Evolutionary conservation across 92 coral and sea anemone genomes (phyloP).

Genomic region (Heteractis magnifica): DNA sequence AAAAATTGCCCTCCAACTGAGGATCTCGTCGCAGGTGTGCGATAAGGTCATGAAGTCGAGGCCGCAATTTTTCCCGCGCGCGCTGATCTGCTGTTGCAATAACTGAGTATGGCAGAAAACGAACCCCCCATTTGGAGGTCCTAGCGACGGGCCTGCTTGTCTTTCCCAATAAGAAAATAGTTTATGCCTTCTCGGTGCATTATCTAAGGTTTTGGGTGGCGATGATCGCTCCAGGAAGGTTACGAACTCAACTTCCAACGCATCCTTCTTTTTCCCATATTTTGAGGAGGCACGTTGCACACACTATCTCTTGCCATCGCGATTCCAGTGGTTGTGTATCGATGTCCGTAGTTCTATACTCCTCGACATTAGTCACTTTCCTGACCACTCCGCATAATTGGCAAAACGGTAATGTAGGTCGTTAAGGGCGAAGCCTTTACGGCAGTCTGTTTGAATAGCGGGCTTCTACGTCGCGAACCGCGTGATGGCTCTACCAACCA

Average conservation of each 20-base stretch:
- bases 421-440: conserved; percentile 16
- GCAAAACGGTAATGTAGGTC: conserved; percentile 34
- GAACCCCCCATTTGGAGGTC: too few species aligned
- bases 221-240: conserved; percentile 10
- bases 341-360: neutral
- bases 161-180: conserved; percentile 36
- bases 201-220: conserved; percentile 21
- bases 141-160: too few species aligned
- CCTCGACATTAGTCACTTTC: neutral
- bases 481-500: neutral
- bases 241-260: conserved; percentile 12
- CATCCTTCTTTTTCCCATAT: conserved; percentile 10
- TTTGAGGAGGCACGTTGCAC: conserved; percentile 12
- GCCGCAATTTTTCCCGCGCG: too few species aligned
- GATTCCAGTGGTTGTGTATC: conserved; percentile 16
- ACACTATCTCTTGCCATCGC: conserved; percentile 13
- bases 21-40: too few species aligned
- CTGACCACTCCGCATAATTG: conserved; percentile 18
- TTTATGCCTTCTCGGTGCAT: conserved; percentile 30
- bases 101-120: too few species aligned
- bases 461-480: conserved; percentile 25
- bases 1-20: too few species aligned
- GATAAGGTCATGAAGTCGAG: too few species aligned
- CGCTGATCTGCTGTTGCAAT: too few species aligned
- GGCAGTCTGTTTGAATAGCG: conserved; percentile 33